Conservation (phyloP, 2,113 vertebrate genomes). For the Tonatia bakeri region DNA sequence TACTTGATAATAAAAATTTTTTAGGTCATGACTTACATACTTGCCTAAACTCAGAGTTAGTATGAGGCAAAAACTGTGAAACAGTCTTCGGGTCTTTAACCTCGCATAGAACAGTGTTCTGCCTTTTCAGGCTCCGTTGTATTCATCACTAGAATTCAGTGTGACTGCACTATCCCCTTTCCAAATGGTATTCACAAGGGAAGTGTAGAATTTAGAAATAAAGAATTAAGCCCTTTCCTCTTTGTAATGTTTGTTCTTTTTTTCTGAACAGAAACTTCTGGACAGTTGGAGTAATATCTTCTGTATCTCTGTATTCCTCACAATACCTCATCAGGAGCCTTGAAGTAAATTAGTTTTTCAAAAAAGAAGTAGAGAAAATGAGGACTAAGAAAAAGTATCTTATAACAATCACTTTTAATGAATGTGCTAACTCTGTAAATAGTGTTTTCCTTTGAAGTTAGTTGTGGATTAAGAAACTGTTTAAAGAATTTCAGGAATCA, state of each 20-base stretch:
- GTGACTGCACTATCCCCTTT: background rate
- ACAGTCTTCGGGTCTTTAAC: background rate
- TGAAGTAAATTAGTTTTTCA: background rate
- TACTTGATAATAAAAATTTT: background rate
- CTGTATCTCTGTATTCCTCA: background rate
- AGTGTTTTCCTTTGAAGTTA: slow-evolving; percentile 13
- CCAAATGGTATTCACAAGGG: background rate
- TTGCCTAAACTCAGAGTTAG: background rate
- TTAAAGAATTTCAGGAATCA: slow-evolving; percentile 35
- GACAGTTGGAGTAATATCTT: background rate
- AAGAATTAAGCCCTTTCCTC: background rate
- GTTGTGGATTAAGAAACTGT: slow-evolving; percentile 1
- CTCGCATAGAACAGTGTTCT: background rate
- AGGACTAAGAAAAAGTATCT: slow-evolving; percentile 32
- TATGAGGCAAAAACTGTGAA: background rate
- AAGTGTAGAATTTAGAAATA: slow-evolving; percentile 1
- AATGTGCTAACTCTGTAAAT: background rate
- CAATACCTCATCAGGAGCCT: background rate
- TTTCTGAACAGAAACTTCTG: background rate
- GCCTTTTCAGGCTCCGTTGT: background rate
- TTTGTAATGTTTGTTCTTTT: background rate
- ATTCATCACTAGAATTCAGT: background rate
- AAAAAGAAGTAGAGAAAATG: slow-evolving; percentile 6
- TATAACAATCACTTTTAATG: background rate
- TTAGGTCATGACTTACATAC: background rate